Evolutionary conservation across 2,888 invertebrate species (phyloP).

Genomic region (Odontomyia ornata): DNA sequence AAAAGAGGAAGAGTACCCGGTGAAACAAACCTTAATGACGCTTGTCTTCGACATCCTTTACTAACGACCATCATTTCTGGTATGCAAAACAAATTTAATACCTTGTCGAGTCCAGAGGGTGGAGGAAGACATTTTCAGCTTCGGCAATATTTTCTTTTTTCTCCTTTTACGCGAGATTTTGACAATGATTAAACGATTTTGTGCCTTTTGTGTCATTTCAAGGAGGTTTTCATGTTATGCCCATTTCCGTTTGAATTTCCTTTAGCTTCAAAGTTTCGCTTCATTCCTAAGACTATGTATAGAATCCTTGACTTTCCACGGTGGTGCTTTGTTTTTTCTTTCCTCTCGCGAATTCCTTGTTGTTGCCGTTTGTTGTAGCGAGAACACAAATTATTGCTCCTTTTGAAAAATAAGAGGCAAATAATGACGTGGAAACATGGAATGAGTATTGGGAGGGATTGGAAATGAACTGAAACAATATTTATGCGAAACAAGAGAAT

Average conservation of each 20-base stretch:
- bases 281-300: background rate
- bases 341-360: background rate
- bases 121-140: background rate
- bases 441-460: background rate
- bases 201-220: constrained; percentile 32
- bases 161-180: constrained; percentile 18
- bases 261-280: background rate
- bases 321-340: background rate
- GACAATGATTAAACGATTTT: constrained; percentile 44
- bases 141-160: constrained; percentile 12
- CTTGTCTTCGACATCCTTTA: constrained; percentile 42
- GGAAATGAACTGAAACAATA: background rate
- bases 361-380: constrained; percentile 1
- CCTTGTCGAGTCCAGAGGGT: constrained; percentile 28
- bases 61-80: constrained; percentile 42
- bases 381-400: background rate
- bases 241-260: constrained; percentile 41
- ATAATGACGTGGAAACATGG: background rate
- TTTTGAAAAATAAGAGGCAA: constrained; percentile 14
- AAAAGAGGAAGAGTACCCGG: background rate
- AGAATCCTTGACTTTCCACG: too few relatives aligned
- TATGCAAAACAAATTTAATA: constrained; percentile 45
- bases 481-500: background rate
- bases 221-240: constrained; percentile 34
- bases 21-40: constrained; percentile 35